These are phyloP conservation scores for Diadophis punctatus DNA, from an alignment of 2,113 vertebrate species.

Conservation along the genomic window DNA sequence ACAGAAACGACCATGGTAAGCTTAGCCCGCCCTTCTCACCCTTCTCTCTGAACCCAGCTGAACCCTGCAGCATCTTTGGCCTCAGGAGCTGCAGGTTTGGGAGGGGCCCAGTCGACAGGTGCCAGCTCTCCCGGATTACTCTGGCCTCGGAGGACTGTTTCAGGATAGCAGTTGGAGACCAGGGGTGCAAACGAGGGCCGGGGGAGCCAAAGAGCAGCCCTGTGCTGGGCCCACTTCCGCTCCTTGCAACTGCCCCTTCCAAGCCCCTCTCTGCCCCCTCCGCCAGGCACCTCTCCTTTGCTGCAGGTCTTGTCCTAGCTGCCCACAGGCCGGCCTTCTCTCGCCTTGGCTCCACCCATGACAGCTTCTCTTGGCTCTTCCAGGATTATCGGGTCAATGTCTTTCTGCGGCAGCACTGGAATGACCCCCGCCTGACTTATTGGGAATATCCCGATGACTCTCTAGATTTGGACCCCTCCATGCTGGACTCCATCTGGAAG, in stretches of 20 bases:
- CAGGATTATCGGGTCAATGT: conserved; percentile 92
- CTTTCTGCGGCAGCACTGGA: conserved; percentile 91
- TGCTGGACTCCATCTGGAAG: conserved; percentile 95
- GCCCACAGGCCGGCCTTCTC: not conserved
- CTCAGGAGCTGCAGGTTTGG: too few species aligned
- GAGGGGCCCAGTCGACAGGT: not conserved
- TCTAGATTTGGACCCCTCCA: conserved; percentile 88
- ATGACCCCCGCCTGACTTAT: conserved; percentile 88
- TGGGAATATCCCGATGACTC: conserved; percentile 87
- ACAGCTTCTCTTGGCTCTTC: not conserved
- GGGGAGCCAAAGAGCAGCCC: too few species aligned
- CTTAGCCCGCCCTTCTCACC: rapidly evolving
- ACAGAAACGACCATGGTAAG: conserved; percentile 94
- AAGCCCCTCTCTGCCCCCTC: not conserved
- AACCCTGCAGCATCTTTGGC: not conserved
- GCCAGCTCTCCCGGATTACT: not conserved
- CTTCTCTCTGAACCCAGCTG: not conserved
- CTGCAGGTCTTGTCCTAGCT: not conserved
- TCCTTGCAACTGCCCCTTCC: not conserved
- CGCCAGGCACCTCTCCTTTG: too few species aligned
- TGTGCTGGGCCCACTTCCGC: not conserved
- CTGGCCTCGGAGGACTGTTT: too few species aligned
- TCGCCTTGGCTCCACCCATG: not conserved
- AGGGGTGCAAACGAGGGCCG: not conserved
- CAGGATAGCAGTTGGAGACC: too few species aligned